phyloP scores from a whole-genome alignment of 2,113 vertebrate genomes.

The Bubo bubo region DNA sequence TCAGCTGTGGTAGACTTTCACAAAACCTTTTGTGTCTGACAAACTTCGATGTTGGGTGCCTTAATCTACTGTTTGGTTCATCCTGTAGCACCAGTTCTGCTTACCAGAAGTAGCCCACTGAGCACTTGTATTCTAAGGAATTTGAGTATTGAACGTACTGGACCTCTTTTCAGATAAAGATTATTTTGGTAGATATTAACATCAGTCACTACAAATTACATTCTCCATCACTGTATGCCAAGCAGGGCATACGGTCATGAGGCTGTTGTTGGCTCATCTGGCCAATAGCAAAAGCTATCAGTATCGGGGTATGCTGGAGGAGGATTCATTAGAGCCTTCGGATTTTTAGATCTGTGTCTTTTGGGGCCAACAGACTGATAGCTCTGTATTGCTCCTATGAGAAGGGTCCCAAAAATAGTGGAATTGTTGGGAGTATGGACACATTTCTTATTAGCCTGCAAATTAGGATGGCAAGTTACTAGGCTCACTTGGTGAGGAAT shows the following conservation, averaged over 20 bases:
- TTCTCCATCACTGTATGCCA: background rate
- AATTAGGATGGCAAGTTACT: background rate
- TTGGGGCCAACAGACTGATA: background rate
- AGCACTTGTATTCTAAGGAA: background rate
- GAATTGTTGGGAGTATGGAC: background rate
- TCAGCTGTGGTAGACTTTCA: background rate
- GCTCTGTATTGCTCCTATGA: background rate
- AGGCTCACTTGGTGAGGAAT: background rate
- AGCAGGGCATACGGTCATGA: background rate
- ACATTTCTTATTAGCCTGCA: background rate
- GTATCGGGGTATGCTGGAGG: background rate
- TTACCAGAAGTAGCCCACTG: background rate
- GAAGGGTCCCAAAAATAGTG: background rate
- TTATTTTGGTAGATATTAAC: background rate
- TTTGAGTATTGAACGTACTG: background rate
- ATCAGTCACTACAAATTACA: background rate
- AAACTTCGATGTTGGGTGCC: background rate
- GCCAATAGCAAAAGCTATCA: background rate
- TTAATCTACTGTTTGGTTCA: background rate
- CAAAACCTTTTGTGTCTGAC: background rate
- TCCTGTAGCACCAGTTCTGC: background rate
- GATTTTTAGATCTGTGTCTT: background rate
- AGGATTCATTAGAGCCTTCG: background rate
- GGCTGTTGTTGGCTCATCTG: background rate
- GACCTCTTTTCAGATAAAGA: background rate